Evolutionary conservation across 2,888 invertebrate genomes (phyloP), one percentile per base, ranked within the genome.

Genomic region (Stenoptilia bipunctidactyla): DNA sequence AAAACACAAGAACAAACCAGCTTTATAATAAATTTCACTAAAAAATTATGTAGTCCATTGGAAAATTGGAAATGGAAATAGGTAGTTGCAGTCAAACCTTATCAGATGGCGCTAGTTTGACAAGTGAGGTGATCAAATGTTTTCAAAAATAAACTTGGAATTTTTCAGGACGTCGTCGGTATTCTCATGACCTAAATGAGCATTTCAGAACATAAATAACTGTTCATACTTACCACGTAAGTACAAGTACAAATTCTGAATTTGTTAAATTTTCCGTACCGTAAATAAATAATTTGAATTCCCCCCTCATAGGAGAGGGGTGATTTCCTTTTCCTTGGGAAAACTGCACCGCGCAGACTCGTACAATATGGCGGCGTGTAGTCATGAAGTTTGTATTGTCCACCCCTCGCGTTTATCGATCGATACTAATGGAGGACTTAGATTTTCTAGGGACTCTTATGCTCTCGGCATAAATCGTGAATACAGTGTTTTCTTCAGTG

Each of bases 341-440:
- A 77, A 77, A 70, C 55, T 70, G 55, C 60, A 83, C 65, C 87
- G 89, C 89, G 89, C 89, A 89, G 87, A 86, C 88, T 86, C 88
- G 82, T 72, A 84, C 86, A 88, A 88, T 85, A 89, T 89, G 89
- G 89, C 89, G 86, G 74, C 71, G 68, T 71, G 67, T 67, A 79
- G 61, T 74, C 82, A 82, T 82, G 73, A 72, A 76, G 75, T 80
- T 65, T 70, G 74, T 67, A 70, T 66, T 66, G 61, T 67, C 61
- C 65, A 66, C 68, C 63, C 69, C 67, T 67, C 69, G 65, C 75
- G 74, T 80, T 76, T 80, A 72, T 77, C 87, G 88, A 89, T 89
- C 89, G 88, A 89, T 89, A 85, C 69, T 75, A 79, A 85, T 85
- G 84, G 85, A 82, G 79, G 82, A 80, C 66, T 75, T 57, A 71